These are phyloP conservation scores for Metaphire vulgaris DNA, from an alignment of 1,140 invertebrate genomes.

Conservation along the genomic window DNA sequence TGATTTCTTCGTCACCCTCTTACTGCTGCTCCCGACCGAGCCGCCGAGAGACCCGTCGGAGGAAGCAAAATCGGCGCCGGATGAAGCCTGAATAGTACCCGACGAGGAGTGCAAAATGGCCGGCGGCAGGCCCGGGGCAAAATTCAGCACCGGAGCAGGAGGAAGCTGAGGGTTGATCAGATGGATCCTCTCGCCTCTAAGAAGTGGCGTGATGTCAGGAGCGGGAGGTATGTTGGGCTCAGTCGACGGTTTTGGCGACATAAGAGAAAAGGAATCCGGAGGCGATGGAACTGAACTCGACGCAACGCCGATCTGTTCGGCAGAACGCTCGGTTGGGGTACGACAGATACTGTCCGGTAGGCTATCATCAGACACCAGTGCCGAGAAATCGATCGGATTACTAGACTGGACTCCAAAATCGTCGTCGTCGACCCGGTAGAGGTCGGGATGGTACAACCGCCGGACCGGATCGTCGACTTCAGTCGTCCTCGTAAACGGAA, in stretches of 20 bases:
- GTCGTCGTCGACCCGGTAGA: background rate
- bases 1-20: background rate
- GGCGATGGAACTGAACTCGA: background rate
- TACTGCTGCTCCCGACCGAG: background rate
- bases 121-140: background rate
- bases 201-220: conserved; percentile 42
- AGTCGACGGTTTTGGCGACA: background rate
- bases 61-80: background rate
- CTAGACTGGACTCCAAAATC: background rate
- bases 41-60: background rate
- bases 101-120: background rate
- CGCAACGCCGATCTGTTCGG: conserved; percentile 33
- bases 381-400: background rate
- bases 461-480: conserved; percentile 76
- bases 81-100: background rate
- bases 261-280: background rate
- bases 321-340: conserved; percentile 44
- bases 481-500: conserved; percentile 83
- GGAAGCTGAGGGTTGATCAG: conserved; percentile 46
- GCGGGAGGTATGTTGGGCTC: conserved; percentile 46
- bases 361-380: conserved; percentile 68
- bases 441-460: conserved; percentile 63
- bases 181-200: conserved; percentile 29
- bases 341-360: conserved; percentile 61
- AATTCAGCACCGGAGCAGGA: background rate